These are phyloP conservation scores for Caenorhabditis panamensis DNA, from an alignment of 2,888 invertebrate genomes.

Conservation along the genomic window DNA sequence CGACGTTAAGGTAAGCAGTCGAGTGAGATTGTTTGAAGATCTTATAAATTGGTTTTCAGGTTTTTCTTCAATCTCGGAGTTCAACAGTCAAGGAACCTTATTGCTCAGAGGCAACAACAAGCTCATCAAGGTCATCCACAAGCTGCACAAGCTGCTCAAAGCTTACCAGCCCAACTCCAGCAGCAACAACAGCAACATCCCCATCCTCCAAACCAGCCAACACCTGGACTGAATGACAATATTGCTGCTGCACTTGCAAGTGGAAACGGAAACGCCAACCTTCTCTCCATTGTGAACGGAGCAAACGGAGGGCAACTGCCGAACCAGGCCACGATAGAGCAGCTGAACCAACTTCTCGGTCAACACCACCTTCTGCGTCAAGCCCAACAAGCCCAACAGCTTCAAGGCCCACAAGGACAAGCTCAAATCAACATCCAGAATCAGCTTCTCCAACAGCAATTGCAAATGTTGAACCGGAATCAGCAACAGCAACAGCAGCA, in stretches of 20 bases:
- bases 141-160: slow-evolving; percentile 4
- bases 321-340: slow-evolving; percentile 35
- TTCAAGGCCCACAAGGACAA: slow-evolving; percentile 43
- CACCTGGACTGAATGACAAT: background rate
- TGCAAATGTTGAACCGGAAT: slow-evolving; percentile 31
- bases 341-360: slow-evolving; percentile 35
- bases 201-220: slow-evolving; percentile 17
- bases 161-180: background rate
- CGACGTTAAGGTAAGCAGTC: slow-evolving; percentile 68
- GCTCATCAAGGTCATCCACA: background rate
- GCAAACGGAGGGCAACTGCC: slow-evolving; percentile 19
- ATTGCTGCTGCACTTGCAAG: background rate
- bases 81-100: slow-evolving; percentile 73
- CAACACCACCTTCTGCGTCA: slow-evolving; percentile 47
- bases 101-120: slow-evolving; percentile 31
- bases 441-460: slow-evolving; percentile 36
- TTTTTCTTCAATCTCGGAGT: slow-evolving; percentile 79
- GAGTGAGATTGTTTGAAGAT: background rate
- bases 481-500: slow-evolving; percentile 51
- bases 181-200: slow-evolving; percentile 30
- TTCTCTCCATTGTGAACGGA: slow-evolving; percentile 27
- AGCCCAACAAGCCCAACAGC: slow-evolving; percentile 55
- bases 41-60: slow-evolving; percentile 52
- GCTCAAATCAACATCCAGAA: slow-evolving; percentile 31
- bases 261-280: slow-evolving; percentile 20